A percentile compares a stretch with the other conserved stretches of the same genome.
These are phyloP conservation scores for Gadus macrocephalus DNA, from an alignment of 2,113 vertebrate genomes.

Conservation along the genomic window DNA sequence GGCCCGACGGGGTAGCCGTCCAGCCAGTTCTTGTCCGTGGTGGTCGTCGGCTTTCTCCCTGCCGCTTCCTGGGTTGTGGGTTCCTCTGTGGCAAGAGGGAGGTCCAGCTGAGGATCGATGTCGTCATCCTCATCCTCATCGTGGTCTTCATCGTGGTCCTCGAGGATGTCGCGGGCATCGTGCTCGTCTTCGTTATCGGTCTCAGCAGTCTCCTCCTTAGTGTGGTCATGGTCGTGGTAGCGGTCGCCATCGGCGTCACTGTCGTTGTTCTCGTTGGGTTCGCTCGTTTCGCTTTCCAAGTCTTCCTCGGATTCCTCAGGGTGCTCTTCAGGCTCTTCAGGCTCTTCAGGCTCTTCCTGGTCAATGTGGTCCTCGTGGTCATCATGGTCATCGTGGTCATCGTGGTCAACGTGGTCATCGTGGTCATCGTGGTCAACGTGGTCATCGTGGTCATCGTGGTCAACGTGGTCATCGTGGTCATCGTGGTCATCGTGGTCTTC, in stretches of 20 bases:
- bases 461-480: no score
- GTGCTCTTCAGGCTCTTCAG: conserved; percentile 10
- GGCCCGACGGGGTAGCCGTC: conserved; percentile 85
- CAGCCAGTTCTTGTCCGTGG: conserved; percentile 83
- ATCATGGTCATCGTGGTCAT: background rate
- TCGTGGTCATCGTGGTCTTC: background rate
- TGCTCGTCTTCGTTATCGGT: conserved; percentile 15
- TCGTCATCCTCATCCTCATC: conserved; percentile 31
- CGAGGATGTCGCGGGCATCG: no score
- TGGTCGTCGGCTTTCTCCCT: conserved; percentile 45
- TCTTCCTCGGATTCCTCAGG: background rate
- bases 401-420: no score
- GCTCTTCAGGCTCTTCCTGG: background rate
- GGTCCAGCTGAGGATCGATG: conserved; percentile 24
- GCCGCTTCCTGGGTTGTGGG: conserved; percentile 55
- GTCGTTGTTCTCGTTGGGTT: background rate
- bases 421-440: no score
- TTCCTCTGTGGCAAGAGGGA: conserved; percentile 51
- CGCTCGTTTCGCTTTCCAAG: background rate
- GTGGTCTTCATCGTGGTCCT: conserved; percentile 13
- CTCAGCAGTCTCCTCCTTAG: no score
- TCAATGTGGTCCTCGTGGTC: background rate
- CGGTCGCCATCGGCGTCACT: conserved; percentile 23
- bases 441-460: no score
- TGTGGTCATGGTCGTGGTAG: background rate